Evolutionary conservation across 1,140 invertebrate species (phyloP).

Genomic region (Eupristina koningsbergeri): DNA sequence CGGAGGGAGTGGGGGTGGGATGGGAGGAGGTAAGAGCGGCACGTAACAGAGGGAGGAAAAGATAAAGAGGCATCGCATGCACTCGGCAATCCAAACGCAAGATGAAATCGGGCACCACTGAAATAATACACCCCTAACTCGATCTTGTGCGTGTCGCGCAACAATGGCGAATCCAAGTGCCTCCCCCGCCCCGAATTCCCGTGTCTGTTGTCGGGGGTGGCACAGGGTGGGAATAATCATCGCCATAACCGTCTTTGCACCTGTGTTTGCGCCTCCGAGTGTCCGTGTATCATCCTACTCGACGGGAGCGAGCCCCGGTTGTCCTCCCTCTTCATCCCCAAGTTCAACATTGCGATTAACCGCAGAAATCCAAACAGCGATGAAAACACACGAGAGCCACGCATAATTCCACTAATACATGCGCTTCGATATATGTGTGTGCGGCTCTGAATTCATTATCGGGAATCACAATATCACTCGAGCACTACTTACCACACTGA

Average conservation of each 20-base stretch:
- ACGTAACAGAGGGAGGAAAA: neutral
- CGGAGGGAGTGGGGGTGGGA: neutral
- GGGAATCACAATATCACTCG: conserved; percentile 18
- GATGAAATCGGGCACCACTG: conserved; percentile 2
- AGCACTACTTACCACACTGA: neutral
- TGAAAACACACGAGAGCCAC: conserved; percentile 57
- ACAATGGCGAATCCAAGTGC: conserved; percentile 6
- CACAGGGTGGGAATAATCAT: conserved; percentile 60
- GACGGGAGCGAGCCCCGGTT: too few relatives aligned
- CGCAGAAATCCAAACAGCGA: conserved; percentile 63
- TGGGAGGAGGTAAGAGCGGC: neutral
- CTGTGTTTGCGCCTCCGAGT: neutral
- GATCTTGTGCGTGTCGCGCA: neutral
- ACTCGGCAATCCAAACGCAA: neutral
- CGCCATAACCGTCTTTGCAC: conserved; percentile 29
- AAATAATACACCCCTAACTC: neutral
- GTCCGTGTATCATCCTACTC: neutral
- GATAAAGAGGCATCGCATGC: neutral
- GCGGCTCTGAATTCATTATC: conserved; percentile 22
- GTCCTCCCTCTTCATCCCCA: neutral
- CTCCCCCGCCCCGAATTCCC: conserved; percentile 27
- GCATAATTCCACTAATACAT: conserved; percentile 56
- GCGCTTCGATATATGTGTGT: neutral
- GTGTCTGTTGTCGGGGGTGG: conserved; percentile 54
- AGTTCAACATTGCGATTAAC: conserved; percentile 54